Percentiles rank a stretch among this genome's conserved stretches.
Conservation (phyloP, 2,888 invertebrate genomes). For the Eledona agricola region DNA sequence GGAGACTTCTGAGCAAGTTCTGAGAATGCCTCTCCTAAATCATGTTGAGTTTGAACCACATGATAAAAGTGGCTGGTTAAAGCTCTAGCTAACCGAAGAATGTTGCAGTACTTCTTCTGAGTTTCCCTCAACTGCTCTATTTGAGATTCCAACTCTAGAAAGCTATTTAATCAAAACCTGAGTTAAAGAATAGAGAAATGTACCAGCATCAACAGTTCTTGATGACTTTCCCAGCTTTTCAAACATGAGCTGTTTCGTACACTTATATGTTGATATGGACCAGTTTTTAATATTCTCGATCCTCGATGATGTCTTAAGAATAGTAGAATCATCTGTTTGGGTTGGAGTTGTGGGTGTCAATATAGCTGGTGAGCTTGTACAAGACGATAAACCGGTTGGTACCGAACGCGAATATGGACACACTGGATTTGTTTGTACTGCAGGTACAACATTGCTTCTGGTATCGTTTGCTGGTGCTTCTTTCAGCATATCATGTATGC, state of each 20-base stretch:
- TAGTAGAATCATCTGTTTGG: conserved; percentile 68
- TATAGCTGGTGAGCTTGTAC: conserved; percentile 61
- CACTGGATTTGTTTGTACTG: conserved; percentile 74
- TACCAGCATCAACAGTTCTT: conserved; percentile 86
- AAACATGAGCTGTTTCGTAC: conserved; percentile 94
- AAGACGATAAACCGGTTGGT: conserved; percentile 68
- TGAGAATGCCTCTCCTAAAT: conserved; percentile 91
- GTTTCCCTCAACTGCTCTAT: conserved; percentile 94
- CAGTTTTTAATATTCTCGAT: conserved; percentile 94
- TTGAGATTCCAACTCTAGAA: conserved; percentile 87
- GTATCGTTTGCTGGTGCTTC: conserved; percentile 82
- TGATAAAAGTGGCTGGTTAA: conserved; percentile 89
- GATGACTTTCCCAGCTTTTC: conserved; percentile 96
- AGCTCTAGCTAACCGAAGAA: conserved; percentile 85
- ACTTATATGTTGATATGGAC: conserved; percentile 98
- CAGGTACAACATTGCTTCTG: conserved; percentile 77
- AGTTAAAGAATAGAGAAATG: too few relatives aligned
- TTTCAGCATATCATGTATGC: conserved; percentile 87
- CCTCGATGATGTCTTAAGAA: conserved; percentile 77
- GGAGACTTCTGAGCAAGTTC: conserved; percentile 96
- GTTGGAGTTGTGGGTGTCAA: conserved; percentile 65
- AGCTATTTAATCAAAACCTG: conserved; percentile 13
- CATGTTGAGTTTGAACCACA: conserved; percentile 86
- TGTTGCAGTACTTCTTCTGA: conserved; percentile 89
- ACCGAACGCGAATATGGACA: conserved; percentile 76